These are phyloP conservation scores for Mimas tiliae DNA, from an alignment of 2,888 invertebrate species.

Conservation along the genomic window DNA sequence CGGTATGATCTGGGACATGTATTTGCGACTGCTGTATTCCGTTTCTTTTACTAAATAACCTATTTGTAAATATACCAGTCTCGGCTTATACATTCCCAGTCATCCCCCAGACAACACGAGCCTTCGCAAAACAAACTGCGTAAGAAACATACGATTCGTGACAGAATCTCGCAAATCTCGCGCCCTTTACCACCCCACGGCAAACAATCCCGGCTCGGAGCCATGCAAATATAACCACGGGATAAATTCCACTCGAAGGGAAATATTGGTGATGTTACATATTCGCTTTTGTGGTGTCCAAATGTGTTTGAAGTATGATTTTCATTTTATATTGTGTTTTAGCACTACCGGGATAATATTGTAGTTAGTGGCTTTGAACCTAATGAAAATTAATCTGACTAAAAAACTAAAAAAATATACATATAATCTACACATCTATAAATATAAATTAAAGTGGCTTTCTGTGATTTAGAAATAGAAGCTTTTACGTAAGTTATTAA, in stretches of 20 bases:
- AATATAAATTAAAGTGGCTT: too few relatives aligned
- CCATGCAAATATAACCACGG: neutral
- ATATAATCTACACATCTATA: too few relatives aligned
- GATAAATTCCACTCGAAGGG: neutral
- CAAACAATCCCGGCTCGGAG: neutral
- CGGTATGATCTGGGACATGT: too few relatives aligned
- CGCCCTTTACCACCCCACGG: neutral
- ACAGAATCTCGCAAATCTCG: slow-evolving; percentile 14
- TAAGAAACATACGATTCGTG: neutral
- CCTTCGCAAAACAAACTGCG: slow-evolving; percentile 9
- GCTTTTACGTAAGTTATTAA: too few relatives aligned
- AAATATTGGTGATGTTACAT: neutral
- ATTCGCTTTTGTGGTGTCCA: neutral
- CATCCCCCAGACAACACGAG: neutral
- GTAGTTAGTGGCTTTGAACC: too few relatives aligned
- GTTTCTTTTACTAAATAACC: too few relatives aligned
- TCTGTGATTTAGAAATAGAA: too few relatives aligned
- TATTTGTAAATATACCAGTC: too few relatives aligned
- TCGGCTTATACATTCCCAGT: neutral
- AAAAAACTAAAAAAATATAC: too few relatives aligned
- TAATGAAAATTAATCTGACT: too few relatives aligned
- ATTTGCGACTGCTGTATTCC: too few relatives aligned
- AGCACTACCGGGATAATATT: too few relatives aligned
- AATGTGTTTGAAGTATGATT: neutral
- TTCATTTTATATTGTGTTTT: neutral